Conservation (phyloP, 2,113 vertebrate genomes). For the Urocolius indicus region DNA sequence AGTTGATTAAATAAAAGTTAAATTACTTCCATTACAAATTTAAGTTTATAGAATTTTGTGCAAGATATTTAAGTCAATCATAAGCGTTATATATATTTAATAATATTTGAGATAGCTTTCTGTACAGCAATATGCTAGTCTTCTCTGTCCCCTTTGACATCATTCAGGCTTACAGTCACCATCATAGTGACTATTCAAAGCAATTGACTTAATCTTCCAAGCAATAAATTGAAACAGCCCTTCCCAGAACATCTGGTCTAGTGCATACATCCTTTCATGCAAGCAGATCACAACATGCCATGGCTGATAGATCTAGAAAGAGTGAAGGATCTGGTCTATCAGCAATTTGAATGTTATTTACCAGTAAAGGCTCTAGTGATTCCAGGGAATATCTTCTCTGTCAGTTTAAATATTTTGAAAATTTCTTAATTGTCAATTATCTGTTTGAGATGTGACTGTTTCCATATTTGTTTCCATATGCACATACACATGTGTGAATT, state of each 20-base stretch:
- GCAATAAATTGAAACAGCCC: neutral
- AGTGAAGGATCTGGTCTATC: no score
- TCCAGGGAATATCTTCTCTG: neutral
- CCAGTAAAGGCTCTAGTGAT: neutral
- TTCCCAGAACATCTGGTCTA: neutral
- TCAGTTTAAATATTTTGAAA: neutral
- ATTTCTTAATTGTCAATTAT: neutral
- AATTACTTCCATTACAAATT: neutral
- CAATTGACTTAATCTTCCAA: neutral
- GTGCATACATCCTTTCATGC: neutral
- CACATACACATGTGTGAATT: neutral
- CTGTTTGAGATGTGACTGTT: neutral
- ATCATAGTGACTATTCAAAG: neutral
- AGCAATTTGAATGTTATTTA: neutral
- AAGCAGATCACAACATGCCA: neutral
- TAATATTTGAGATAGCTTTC: neutral
- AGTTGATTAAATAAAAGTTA: neutral
- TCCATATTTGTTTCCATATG: neutral
- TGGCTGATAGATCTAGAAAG: neutral
- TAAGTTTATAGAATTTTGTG: neutral
- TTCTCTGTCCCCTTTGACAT: neutral
- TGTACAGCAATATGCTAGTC: neutral
- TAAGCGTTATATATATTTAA: neutral
- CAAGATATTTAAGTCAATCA: neutral
- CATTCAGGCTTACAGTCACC: neutral